Evolutionary conservation across 2,113 vertebrate species (phyloP).

Genomic region (Phaetusa simplex): DNA sequence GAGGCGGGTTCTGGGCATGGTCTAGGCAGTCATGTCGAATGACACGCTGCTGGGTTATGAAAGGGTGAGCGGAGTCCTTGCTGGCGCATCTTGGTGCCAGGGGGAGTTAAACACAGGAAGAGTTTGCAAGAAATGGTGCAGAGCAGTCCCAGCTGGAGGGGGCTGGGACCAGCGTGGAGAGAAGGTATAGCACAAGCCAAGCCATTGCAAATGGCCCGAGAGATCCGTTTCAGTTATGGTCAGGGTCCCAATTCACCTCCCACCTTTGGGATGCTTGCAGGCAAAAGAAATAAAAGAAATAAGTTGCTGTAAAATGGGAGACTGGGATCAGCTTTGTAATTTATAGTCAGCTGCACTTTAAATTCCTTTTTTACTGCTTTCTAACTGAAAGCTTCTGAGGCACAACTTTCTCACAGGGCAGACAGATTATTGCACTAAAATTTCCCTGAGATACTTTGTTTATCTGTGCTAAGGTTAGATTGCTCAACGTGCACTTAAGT

Average conservation of each 20-base stretch:
- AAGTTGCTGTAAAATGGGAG: background rate
- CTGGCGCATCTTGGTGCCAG: background rate
- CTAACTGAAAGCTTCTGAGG: background rate
- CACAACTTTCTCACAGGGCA: background rate
- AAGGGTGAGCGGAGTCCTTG: background rate
- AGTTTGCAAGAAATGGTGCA: background rate
- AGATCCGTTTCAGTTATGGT: background rate
- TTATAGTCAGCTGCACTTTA: background rate
- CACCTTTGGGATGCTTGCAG: background rate
- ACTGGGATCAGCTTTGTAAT: background rate
- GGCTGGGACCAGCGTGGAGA: background rate
- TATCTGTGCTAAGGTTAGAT: background rate
- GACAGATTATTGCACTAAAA: background rate
- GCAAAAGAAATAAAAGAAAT: background rate
- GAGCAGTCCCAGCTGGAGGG: fast-evolving
- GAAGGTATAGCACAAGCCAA: background rate
- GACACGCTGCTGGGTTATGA: background rate
- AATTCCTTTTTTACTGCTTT: background rate
- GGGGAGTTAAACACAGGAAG: background rate
- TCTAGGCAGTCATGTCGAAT: background rate
- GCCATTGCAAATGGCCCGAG: background rate
- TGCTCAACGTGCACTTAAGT: background rate
- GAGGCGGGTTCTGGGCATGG: background rate
- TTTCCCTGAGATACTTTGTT: background rate
- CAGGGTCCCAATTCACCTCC: background rate